phyloP scores from a whole-genome alignment of 1,140 invertebrate species.

The Drosophila miranda region DNA sequence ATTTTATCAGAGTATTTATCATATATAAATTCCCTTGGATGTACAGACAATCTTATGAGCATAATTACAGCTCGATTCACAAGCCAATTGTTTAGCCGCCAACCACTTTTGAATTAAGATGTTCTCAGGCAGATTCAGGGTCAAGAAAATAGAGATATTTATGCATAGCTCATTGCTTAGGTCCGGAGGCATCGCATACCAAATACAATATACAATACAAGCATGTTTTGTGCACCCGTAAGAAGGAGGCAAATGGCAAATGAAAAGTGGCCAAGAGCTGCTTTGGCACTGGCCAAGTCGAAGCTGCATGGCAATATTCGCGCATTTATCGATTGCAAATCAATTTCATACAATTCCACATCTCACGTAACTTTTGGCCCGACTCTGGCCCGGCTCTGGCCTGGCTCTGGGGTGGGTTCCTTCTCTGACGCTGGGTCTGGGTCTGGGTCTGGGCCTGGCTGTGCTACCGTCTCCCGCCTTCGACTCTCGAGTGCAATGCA shows the following conservation, averaged over 20 bases:
- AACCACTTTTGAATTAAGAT: constrained; percentile 31
- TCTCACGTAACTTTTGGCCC: constrained; percentile 57
- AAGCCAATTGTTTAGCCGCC: background rate
- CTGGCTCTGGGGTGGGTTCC: constrained; percentile 15
- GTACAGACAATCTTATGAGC: no score
- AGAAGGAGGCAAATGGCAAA: constrained; percentile 22
- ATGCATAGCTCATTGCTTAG: constrained; percentile 17
- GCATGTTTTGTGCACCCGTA: constrained; percentile 22
- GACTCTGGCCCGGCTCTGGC: constrained; percentile 15
- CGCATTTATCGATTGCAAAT: constrained; percentile 80
- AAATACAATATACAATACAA: no score
- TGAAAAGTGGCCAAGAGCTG: constrained; percentile 29
- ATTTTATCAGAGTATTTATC: constrained; percentile 2
- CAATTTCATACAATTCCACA: constrained; percentile 75
- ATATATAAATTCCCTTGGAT: background rate
- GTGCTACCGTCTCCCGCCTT: background rate
- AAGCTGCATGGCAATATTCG: constrained; percentile 63
- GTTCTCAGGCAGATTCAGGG: constrained; percentile 39
- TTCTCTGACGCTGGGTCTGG: constrained; percentile 25
- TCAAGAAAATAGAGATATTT: constrained; percentile 31
- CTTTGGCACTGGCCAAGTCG: constrained; percentile 18
- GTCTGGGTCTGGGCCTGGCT: constrained; percentile 23
- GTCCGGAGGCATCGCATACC: no score
- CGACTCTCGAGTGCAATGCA: constrained; percentile 53
- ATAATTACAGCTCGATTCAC: constrained; percentile 10